Conservation (phyloP, 2,113 vertebrate species). For the Puffinus mauretanicus region DNA sequence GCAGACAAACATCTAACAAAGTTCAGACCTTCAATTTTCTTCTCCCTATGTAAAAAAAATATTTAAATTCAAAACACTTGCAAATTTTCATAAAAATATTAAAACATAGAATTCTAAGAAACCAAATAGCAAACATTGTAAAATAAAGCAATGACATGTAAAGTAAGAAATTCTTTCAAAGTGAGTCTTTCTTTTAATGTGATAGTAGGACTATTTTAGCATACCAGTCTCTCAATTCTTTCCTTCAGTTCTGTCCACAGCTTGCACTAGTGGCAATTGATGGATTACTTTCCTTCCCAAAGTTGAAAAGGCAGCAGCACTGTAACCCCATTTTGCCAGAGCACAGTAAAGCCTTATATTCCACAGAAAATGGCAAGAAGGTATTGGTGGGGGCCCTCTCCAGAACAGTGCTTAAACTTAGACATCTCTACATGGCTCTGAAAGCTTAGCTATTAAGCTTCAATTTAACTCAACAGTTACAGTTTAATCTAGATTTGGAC, state of each 20-base stretch:
- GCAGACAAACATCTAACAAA: conserved; percentile 83
- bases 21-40: conserved; percentile 92
- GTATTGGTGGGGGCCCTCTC: not conserved
- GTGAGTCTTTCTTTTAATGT: not conserved
- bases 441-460: not conserved
- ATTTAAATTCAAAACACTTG: not conserved
- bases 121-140: accelerated
- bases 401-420: not conserved
- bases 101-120: not conserved
- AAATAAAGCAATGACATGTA: not conserved
- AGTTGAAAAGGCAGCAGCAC: not conserved
- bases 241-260: not conserved
- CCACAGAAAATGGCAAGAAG: not conserved
- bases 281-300: not conserved
- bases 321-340: accelerated
- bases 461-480: not conserved
- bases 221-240: not conserved
- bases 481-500: not conserved
- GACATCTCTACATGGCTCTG: not conserved
- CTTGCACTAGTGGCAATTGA: accelerated
- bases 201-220: not conserved
- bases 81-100: not conserved
- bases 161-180: not conserved
- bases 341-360: not conserved
- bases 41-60: conserved; percentile 81